These are phyloP conservation scores for Diarsia mendica DNA, from an alignment of 2,888 invertebrate genomes.

Conservation along the genomic window DNA sequence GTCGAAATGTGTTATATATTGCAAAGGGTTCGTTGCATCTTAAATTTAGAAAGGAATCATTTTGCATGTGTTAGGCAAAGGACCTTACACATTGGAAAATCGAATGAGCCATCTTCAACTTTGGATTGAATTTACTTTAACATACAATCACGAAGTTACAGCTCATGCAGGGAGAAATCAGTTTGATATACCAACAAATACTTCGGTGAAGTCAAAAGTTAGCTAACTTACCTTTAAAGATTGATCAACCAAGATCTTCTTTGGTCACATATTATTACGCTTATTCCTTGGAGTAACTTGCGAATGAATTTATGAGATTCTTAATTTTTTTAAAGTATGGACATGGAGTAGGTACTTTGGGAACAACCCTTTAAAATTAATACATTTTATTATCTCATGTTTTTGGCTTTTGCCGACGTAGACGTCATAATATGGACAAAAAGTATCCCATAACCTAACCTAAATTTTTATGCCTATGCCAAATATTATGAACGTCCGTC, in stretches of 20 bases:
- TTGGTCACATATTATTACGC: not conserved
- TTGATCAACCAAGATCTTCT: not conserved
- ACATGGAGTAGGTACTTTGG: no score
- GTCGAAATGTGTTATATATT: slow-evolving; percentile 23
- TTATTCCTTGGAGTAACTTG: no score
- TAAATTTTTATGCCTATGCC: not conserved
- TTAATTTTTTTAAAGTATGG: no score
- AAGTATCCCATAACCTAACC: not conserved
- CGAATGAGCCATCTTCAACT: not conserved
- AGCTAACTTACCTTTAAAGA: not conserved
- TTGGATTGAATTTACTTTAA: not conserved
- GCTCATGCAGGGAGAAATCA: no score
- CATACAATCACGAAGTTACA: not conserved
- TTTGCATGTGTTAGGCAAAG: slow-evolving; percentile 17
- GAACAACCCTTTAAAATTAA: not conserved
- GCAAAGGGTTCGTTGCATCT: slow-evolving; percentile 15
- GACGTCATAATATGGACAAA: not conserved
- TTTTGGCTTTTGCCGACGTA: not conserved
- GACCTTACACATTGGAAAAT: not conserved
- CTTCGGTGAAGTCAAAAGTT: not conserved
- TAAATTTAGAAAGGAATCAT: slow-evolving; percentile 20
- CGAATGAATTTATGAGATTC: no score
- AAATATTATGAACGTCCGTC: not conserved
- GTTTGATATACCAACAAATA: not conserved
- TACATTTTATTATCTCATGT: not conserved